These are phyloP conservation scores for Ciconia maguari DNA, from an alignment of 2,113 vertebrate genomes.

Conservation along the genomic window DNA sequence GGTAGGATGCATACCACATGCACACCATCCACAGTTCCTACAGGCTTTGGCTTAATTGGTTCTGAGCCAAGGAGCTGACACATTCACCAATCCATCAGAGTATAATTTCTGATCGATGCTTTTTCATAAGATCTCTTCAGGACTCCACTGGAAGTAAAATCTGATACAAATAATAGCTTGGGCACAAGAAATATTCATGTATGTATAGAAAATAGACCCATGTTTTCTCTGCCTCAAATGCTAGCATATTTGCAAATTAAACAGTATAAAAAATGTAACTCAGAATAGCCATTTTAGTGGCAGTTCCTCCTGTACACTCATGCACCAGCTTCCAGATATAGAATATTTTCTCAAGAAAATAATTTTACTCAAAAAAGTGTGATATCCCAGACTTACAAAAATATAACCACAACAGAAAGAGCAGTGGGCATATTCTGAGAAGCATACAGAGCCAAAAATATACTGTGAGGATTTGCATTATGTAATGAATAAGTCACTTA, in stretches of 20 bases:
- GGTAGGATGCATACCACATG: not conserved
- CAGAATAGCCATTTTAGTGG: not conserved
- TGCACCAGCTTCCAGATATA: not conserved
- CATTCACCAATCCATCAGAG: not conserved
- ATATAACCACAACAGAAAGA: not conserved
- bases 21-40: not conserved
- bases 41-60: not conserved
- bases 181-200: not conserved
- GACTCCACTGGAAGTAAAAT: not conserved
- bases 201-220: not conserved
- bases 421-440: not conserved
- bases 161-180: not conserved
- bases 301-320: not conserved
- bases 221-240: not conserved
- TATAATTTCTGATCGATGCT: not conserved
- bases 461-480: not conserved
- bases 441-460: not conserved
- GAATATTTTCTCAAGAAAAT: not conserved
- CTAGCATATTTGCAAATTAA: not conserved
- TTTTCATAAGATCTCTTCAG: not conserved
- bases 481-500: not conserved
- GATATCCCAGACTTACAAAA: not conserved
- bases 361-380: not conserved
- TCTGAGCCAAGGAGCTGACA: not conserved
- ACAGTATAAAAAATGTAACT: not conserved